These are phyloP conservation scores for Eublepharis macularius DNA, from an alignment of 2,113 vertebrate species.

Conservation along the genomic window DNA sequence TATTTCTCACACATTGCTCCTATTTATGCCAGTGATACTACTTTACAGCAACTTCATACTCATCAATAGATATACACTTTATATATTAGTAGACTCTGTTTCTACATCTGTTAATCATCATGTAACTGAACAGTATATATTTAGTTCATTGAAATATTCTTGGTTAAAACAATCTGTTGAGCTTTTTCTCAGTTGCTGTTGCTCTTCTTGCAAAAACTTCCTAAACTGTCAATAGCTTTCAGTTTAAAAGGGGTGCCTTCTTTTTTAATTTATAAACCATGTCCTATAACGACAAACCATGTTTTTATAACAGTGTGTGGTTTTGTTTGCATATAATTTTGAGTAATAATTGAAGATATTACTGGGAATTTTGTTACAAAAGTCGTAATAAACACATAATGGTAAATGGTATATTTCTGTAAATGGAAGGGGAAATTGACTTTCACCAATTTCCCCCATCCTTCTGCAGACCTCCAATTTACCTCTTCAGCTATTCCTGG, in stretches of 20 bases:
- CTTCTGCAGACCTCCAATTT: no score
- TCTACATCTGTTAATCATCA: constrained; percentile 12
- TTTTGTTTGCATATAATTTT: constrained; percentile 28
- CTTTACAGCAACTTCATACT: neutral
- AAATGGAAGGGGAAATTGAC: no score
- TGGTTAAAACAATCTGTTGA: constrained; percentile 15
- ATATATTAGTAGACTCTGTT: constrained; percentile 2
- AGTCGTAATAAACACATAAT: constrained; percentile 31
- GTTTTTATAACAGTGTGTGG: neutral
- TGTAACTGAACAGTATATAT: neutral
- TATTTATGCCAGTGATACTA: neutral
- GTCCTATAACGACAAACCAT: neutral
- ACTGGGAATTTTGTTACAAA: constrained; percentile 10
- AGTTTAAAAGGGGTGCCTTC: neutral
- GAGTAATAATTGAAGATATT: constrained; percentile 28
- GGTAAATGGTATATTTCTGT: no score
- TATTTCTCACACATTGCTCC: constrained; percentile 17
- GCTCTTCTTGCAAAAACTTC: constrained; percentile 34
- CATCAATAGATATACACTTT: neutral
- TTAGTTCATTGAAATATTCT: constrained; percentile 13
- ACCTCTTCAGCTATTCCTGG: no score
- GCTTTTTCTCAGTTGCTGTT: constrained; percentile 21
- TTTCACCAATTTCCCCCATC: no score
- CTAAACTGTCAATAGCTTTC: constrained; percentile 12
- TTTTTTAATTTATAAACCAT: neutral